phyloP scores from a whole-genome alignment of 2,888 invertebrate species.

The Hirtodrosophila histrioides region DNA sequence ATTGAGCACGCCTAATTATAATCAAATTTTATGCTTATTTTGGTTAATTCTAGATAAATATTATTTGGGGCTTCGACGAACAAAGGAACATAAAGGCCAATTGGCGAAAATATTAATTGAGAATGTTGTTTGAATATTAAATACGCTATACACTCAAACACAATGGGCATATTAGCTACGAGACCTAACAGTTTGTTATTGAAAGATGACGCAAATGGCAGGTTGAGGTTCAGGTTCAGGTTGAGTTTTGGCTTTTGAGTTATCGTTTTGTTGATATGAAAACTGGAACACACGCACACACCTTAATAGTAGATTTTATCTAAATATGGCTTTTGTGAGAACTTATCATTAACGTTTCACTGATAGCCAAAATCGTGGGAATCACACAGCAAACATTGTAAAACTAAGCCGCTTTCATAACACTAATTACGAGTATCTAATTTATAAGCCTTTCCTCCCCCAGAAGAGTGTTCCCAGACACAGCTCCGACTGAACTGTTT shows the following conservation, averaged over 20 bases:
- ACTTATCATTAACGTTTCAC: constrained; percentile 10
- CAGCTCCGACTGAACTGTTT: no score
- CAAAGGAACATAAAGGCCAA: no score
- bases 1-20: no score
- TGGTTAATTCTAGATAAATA: no score
- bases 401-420: constrained; percentile 8
- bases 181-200: neutral
- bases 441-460: no score
- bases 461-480: no score
- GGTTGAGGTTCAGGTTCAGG: neutral
- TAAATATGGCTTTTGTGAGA: neutral
- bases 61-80: no score
- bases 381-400: constrained; percentile 20
- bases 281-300: constrained; percentile 10
- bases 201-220: constrained; percentile 14
- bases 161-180: constrained; percentile 4
- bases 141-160: constrained; percentile 8
- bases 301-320: constrained; percentile 13
- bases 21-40: no score
- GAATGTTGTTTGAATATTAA: no score
- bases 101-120: no score
- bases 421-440: no score
- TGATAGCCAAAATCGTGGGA: constrained; percentile 22
- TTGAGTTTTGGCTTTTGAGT: neutral
- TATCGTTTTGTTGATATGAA: constrained; percentile 15